Evolutionary conservation across 35 echinoderm and acorn worm species (phyloP), one percentile per base, ranked within the genome.

Genomic region (Holothuria glaberrima): DNA sequence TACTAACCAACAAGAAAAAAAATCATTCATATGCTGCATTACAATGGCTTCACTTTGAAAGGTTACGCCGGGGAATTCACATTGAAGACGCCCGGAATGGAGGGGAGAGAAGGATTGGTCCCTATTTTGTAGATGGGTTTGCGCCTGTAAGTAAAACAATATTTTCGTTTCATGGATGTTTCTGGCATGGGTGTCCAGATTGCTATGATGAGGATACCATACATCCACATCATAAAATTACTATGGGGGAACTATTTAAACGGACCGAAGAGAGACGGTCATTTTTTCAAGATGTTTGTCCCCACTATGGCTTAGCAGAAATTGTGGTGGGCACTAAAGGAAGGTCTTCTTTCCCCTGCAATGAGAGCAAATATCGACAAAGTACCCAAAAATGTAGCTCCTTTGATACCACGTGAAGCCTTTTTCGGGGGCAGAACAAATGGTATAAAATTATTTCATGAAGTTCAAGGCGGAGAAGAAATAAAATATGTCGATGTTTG

Each of bases 81-180:
- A 94, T 94, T 59, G 34, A 88, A 74, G 67, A 94, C 82, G 93
- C 93, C 9, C 13, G 61, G 6, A 94, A 94, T 27, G 48, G 64
- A 30, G 93, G 93, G 10, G 66, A 94, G 35, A 72, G 38, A 18
- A 68, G 26, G 31, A 83, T 94, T 5, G 92, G 92, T 28, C 78
- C 44, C 16, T 90, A 90, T 41, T 68, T 86, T 20, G 48, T 90
- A 6, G 92, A 90, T 75, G 92, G 92, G 1, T 94, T 66, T 74
- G 48, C 59, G 12, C 17, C 32, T 17, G 25, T 59, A 24, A 69
- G 30, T 21, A 90, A 84, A 27, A 89, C 73, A 10, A 44, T 90
- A 21, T 90, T 70, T 72, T 88, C 35, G 5, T 79, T 79, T 79
- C 38, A 45, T 56, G 75, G 75, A 7, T 48, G 75, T 79, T 79